Base-by-base conservation (phyloP, 2,888 invertebrate species). In the Isoperla grammatica region DNA sequence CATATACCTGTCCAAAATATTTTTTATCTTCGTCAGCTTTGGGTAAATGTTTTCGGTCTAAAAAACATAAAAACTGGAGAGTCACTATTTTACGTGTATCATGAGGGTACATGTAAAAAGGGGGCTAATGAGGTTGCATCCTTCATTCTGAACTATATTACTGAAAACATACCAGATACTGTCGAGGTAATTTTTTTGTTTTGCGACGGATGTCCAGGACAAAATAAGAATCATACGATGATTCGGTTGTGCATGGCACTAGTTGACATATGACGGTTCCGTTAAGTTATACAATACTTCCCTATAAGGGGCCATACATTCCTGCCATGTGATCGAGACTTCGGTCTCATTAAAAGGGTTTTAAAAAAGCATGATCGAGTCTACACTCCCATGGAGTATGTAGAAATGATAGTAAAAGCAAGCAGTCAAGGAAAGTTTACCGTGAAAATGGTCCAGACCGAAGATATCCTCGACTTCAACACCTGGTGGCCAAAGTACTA, bases 1-100 rank as follows among this genome's bases (percentile, higher is more conserved):
- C 65, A 45, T 15, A 61, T 69, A 43, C 68, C 69, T 22, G 69
- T 69, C 1, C 69, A 69, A 60, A 67, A 68, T 46, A 61, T 29
- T 66, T 29, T 71, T 61, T 70, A 71, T 56, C 56, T 63, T 2
- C 45, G 66, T 43, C 63, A 69, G 59, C 50, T 68, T n/a, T 65
- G 67, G 67, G 61, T 64, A 19, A 57, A 63, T 40, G 59, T 62
- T 20, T 67, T 67, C 58, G 56, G 57, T n/a, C 48, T 64, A 13
- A 57, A 67, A 17, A 57, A 64, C 46, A 43, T 63, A 22, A 66
- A 66, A 57, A 61, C 63, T 50, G 62, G 55, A 12, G 57, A 62
- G 29, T 56, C n/a, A 9, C 61, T 46, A 17, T 39, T 66, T 39
- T 65, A 64, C 39, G 20, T 64, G 5, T 66, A 66, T 60, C 64